A percentile compares a stretch with the other conserved stretches of the same genome.
phyloP scores from a whole-genome alignment of 2,113 vertebrate species.

The Saguinus imperator region DNA sequence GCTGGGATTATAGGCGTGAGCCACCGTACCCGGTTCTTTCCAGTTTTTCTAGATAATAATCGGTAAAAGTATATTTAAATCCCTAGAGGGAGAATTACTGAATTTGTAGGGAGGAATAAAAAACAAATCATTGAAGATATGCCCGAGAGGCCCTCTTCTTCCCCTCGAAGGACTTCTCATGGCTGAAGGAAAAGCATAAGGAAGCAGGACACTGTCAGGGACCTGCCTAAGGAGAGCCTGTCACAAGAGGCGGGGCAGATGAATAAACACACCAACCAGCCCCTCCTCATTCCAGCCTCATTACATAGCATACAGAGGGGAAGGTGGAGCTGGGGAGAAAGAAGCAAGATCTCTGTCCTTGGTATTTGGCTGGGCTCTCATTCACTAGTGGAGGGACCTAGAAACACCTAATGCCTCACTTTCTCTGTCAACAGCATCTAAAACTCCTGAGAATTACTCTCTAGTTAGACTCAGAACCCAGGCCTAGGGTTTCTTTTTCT shows the following conservation, averaged over 20 bases:
- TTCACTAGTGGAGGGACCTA: rapidly evolving
- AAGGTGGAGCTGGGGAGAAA: not conserved
- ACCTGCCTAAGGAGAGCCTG: not conserved
- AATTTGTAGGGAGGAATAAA: not conserved
- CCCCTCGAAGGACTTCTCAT: not conserved
- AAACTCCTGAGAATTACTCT: not conserved
- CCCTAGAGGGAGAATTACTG: not conserved
- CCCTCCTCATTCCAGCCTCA: not conserved
- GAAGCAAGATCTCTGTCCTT: not conserved
- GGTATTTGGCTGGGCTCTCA: not conserved
- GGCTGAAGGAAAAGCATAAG: not conserved
- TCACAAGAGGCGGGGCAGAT: not conserved
- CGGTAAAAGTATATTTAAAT: not conserved
- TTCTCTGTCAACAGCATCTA: not conserved
- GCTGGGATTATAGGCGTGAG: no score
- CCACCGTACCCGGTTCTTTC: not conserved
- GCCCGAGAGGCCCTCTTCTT: not conserved
- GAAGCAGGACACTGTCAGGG: not conserved
- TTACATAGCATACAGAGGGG: not conserved
- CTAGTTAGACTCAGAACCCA: no score
- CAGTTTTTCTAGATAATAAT: not conserved
- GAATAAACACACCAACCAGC: not conserved
- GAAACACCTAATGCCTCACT: not conserved
- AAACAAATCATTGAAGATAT: not conserved
- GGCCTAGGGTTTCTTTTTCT: not conserved